Evolutionary conservation across 2,888 invertebrate genomes (phyloP), one percentile per base, ranked within the genome.

Genomic region (Phymatocera aterrima): DNA sequence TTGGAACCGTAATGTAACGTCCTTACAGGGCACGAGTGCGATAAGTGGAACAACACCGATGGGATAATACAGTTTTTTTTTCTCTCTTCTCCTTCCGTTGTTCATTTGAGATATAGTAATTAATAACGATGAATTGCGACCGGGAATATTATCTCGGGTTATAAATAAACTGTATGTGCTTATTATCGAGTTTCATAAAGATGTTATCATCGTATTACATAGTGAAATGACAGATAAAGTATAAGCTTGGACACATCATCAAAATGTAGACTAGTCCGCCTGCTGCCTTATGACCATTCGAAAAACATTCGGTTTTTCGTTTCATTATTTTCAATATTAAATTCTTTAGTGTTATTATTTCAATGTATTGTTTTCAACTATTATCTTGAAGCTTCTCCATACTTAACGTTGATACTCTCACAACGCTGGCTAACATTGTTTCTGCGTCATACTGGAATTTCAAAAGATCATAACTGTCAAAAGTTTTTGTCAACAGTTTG

Each of bases 291-390:
- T 80, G 80, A 84, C 85, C 86, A 84, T 87, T 87, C 86, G 83
- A 83, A 87, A 88, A 87, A 87, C 87, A 88, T 87, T 84, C 84
- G 85, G 82, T 82, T 81, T 80, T 79, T 80, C 83, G n/a, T 75
- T 75, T 75, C 43, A 57, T 75, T 75, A 15, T 51, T 24, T 37
- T 60, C 40, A 28, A 12, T 28, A 28, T 75, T 40, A 60, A 60
- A 24, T 75, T 8, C n/a, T 12, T 43, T 18, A 40, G 46, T 1
- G 2, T 60, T 68, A 46, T 46, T 28, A 46, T 68, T 28, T 72
- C 34, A 48, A 34, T 34, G n/a, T 34, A 37, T 18, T 51, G 3
- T 6, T 51, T 72, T 12, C 12, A 0, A 37, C 57, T 28, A 31
- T 57, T 28, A 10, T 51, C 12, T 15, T n/a, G 12, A n/a, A n/a